These are phyloP conservation scores for Sula dactylatra DNA, from an alignment of 2,113 vertebrate genomes.

Conservation along the genomic window DNA sequence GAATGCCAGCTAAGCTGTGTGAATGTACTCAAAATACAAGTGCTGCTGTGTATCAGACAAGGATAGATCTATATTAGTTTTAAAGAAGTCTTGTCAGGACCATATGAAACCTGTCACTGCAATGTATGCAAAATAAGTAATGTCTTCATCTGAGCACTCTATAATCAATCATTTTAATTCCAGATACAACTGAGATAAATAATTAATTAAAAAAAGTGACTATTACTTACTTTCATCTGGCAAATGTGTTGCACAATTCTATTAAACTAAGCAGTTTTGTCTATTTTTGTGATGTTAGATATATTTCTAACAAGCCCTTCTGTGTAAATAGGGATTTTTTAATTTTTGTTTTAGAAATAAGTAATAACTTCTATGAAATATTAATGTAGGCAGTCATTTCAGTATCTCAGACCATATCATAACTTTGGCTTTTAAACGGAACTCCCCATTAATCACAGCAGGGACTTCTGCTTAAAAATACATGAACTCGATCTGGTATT, in stretches of 20 bases:
- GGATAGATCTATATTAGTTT: neutral
- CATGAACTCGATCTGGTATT: neutral
- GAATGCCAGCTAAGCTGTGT: neutral
- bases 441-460: neutral
- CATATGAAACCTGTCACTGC: neutral
- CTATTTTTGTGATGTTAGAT: neutral
- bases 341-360: neutral
- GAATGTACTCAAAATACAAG: neutral
- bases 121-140: neutral
- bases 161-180: neutral
- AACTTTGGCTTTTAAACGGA: neutral
- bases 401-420: neutral
- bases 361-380: neutral
- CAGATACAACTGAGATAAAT: neutral
- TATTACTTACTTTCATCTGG: neutral
- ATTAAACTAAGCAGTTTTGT: neutral
- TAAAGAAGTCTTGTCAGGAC: neutral
- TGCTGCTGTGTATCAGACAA: neutral
- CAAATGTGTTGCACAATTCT: neutral
- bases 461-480: constrained; percentile 9
- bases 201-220: neutral
- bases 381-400: neutral
- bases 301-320: neutral
- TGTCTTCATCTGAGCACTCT: neutral
- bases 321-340: neutral